phyloP scores from a whole-genome alignment of 2,797 vertebrate genomes.

The Hypotaenidia philippensis region DNA sequence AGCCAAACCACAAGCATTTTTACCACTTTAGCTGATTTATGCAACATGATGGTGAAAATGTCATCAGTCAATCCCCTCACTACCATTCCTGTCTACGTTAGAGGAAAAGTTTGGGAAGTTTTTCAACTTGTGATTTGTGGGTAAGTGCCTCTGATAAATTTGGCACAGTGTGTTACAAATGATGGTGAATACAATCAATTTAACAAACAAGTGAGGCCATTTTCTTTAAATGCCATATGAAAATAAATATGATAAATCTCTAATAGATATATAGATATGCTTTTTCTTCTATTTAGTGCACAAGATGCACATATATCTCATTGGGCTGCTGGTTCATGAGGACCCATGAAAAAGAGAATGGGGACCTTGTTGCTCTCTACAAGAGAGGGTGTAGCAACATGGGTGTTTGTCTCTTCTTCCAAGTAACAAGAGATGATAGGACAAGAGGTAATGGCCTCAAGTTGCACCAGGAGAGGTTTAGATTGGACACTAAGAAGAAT shows the following conservation, averaged over 20 bases:
- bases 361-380: no score
- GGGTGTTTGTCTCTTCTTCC: no score
- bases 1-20: slow-evolving; percentile 64
- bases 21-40: slow-evolving; percentile 61
- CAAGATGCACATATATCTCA: not conserved
- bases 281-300: not conserved
- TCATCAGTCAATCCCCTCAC: not conserved
- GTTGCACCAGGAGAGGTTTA: no score
- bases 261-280: not conserved
- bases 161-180: not conserved
- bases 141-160: not conserved
- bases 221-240: not conserved
- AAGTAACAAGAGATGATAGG: no score
- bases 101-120: not conserved
- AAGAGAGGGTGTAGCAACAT: no score
- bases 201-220: not conserved
- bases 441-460: no score
- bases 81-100: not conserved
- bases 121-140: not conserved
- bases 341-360: not conserved
- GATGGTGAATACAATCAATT: not conserved
- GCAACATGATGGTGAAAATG: slow-evolving; percentile 14
- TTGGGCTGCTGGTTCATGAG: not conserved
- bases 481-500: no score
- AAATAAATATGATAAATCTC: not conserved